These are phyloP conservation scores for Dufourea novaeangliae DNA, from an alignment of 1,140 invertebrate species.

Conservation along the genomic window DNA sequence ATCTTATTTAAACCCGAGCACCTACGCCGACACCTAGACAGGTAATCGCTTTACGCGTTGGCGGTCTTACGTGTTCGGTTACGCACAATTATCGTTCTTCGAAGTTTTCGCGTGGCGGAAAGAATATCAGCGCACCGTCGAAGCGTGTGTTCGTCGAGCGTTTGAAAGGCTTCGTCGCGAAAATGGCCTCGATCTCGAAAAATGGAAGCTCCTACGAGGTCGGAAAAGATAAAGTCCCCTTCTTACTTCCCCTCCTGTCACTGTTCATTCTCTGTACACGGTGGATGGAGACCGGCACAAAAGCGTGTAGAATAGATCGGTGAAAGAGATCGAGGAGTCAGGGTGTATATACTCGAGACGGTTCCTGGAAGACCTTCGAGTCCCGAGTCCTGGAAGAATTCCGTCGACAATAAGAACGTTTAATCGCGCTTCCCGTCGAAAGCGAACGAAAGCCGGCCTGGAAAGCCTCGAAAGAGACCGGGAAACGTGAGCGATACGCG, in stretches of 20 bases:
- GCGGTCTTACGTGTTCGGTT: too few relatives aligned
- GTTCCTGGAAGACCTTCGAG: slow-evolving; percentile 14
- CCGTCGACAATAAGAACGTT: slow-evolving; percentile 41
- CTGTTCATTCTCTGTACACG: neutral
- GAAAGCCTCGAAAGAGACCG: neutral
- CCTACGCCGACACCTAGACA: too few relatives aligned
- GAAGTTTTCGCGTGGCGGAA: too few relatives aligned
- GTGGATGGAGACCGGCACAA: neutral
- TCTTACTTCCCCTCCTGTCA: neutral
- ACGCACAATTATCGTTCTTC: too few relatives aligned
- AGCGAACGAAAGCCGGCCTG: neutral
- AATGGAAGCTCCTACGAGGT: neutral
- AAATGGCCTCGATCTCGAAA: neutral
- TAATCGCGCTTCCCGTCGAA: slow-evolving; percentile 37
- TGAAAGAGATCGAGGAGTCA: slow-evolving; percentile 14
- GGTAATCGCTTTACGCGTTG: too few relatives aligned
- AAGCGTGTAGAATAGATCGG: slow-evolving; percentile 1
- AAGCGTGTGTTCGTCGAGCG: too few relatives aligned
- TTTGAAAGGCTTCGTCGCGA: neutral
- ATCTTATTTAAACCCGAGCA: too few relatives aligned
- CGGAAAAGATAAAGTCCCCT: slow-evolving; percentile 4
- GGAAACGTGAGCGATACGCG: neutral
- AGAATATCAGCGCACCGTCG: too few relatives aligned
- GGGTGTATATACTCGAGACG: neutral
- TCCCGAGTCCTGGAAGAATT: slow-evolving; percentile 39